These are phyloP conservation scores for Meiosimyza decipiens DNA, from an alignment of 2,888 invertebrate genomes.

Conservation along the genomic window DNA sequence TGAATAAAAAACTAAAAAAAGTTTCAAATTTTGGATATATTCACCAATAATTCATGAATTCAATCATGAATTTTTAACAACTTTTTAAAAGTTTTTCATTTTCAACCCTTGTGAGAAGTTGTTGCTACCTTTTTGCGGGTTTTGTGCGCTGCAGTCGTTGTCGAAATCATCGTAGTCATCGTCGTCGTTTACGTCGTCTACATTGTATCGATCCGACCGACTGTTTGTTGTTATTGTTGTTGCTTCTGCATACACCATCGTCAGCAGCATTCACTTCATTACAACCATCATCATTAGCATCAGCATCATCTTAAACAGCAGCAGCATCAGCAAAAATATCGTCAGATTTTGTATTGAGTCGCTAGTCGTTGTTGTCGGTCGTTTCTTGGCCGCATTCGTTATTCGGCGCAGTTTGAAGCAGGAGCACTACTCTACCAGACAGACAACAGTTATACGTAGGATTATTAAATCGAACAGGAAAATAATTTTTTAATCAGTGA, in stretches of 20 bases:
- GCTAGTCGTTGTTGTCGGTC: conserved; percentile 9
- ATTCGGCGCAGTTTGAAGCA: conserved; percentile 38
- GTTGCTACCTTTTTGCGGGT: background rate
- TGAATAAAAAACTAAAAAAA: background rate
- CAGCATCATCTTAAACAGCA: conserved; percentile 12
- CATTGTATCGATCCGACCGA: conserved; percentile 28
- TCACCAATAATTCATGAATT: too few species aligned
- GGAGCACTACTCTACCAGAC: conserved; percentile 11
- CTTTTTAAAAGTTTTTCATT: too few species aligned
- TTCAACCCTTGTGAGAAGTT: background rate
- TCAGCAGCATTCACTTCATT: conserved; percentile 15
- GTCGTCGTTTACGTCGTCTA: background rate
- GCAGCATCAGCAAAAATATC: conserved; percentile 28
- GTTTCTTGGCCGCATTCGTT: conserved; percentile 39
- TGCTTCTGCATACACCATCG: conserved; percentile 10
- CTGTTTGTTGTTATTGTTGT: conserved; percentile 31
- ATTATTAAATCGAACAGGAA: too few species aligned
- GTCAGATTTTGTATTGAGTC: background rate
- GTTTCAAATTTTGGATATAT: too few species aligned
- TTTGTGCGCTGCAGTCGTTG: conserved; percentile 9
- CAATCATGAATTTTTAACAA: too few species aligned
- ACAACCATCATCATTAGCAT: conserved; percentile 16
- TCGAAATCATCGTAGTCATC: background rate
- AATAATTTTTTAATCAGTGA: background rate
- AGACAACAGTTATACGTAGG: background rate